Conservation (phyloP, 2,113 vertebrate species). For the Tringa solitaria region DNA sequence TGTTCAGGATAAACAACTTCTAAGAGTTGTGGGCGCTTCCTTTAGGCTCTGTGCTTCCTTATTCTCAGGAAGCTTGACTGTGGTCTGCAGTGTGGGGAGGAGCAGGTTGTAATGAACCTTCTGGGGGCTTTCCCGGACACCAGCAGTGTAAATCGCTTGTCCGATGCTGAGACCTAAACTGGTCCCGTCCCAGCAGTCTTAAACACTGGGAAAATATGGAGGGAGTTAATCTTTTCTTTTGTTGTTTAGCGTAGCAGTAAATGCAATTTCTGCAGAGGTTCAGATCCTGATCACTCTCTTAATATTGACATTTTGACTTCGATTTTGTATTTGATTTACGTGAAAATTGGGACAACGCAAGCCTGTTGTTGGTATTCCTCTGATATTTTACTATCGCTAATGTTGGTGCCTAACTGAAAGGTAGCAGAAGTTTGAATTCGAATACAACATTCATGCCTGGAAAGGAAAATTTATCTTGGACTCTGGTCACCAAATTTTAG, state of each 20-base stretch:
- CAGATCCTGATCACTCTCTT: neutral
- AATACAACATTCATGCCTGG: neutral
- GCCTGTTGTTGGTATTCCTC: neutral
- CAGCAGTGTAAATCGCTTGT: neutral
- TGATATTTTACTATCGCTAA: neutral
- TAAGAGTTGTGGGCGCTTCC: neutral
- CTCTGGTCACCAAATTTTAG: neutral
- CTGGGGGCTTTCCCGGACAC: accelerated
- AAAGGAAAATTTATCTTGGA: neutral
- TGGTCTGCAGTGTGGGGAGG: neutral
- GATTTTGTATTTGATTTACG: neutral
- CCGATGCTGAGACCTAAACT: neutral
- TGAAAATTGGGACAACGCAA: neutral
- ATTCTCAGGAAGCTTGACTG: neutral
- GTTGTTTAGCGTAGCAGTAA: neutral
- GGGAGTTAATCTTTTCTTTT: neutral
- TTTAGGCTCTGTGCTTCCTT: neutral
- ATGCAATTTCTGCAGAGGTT: neutral
- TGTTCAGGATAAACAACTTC: neutral
- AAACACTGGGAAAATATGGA: accelerated
- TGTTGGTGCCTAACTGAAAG: neutral
- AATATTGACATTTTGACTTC: neutral
- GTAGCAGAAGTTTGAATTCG: neutral
- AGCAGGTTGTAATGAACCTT: neutral
- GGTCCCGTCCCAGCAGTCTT: neutral